These are phyloP conservation scores for Manis crassicaudata DNA, from an alignment of 2,797 vertebrate genomes.

Conservation along the genomic window DNA sequence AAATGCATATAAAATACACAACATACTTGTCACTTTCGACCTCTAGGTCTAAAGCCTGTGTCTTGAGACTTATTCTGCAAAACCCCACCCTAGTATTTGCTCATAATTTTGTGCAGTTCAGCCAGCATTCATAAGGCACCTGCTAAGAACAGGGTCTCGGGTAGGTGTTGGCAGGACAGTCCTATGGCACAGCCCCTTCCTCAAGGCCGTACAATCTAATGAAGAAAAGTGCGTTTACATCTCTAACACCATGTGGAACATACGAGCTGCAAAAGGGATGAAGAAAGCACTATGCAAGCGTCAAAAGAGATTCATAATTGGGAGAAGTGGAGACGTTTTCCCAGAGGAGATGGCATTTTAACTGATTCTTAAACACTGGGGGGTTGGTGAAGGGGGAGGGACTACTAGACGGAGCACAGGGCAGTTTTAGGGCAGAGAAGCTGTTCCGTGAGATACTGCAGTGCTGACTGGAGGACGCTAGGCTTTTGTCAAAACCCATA, in stretches of 20 bases:
- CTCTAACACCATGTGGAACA: background rate
- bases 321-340: background rate
- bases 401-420: background rate
- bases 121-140: background rate
- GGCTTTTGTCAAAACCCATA: constrained; percentile 10
- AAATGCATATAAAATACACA: background rate
- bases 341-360: background rate
- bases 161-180: background rate
- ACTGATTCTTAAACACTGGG: background rate
- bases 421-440: background rate
- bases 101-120: background rate
- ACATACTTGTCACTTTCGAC: background rate
- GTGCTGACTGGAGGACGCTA: background rate
- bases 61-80: constrained; percentile 25
- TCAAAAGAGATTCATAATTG: background rate
- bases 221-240: background rate
- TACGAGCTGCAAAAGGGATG: background rate
- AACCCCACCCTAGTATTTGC: background rate
- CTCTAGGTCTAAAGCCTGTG: background rate
- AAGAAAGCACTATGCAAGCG: background rate
- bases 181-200: background rate
- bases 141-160: background rate
- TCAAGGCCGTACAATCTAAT: background rate
- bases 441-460: background rate
- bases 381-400: background rate